phyloP scores from a whole-genome alignment of 64 coral and sea anemone species.

The Montipora cactus region DNA sequence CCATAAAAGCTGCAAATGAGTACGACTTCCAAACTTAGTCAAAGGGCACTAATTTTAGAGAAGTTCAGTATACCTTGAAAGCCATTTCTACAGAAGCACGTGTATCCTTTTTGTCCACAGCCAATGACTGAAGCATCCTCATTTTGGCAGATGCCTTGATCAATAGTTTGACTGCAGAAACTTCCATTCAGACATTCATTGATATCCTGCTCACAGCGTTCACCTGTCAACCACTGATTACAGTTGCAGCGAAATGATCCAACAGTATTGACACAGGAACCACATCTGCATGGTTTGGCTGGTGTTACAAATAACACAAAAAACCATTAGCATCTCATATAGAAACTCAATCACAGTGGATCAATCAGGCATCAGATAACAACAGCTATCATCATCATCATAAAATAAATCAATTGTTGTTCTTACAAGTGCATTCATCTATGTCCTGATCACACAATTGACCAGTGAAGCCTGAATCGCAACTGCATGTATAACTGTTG shows the following conservation, averaged over 20 bases:
- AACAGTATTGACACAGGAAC: not conserved
- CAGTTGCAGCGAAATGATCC: conserved; percentile 5
- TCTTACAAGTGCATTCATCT: conserved; percentile 9
- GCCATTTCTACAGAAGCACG: not conserved
- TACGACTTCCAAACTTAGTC: no score
- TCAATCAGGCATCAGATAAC: no score
- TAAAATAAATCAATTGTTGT: not conserved
- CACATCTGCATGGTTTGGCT: conserved; percentile 12
- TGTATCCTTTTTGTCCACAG: not conserved
- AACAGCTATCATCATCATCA: no score
- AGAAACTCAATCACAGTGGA: no score
- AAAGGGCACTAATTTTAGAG: no score
- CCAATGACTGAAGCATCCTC: not conserved
- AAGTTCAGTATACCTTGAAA: not conserved
- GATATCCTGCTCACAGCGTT: conserved; percentile 19
- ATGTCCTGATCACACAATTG: not conserved
- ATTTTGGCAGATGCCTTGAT: not conserved
- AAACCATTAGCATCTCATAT: no score
- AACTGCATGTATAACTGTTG: not conserved
- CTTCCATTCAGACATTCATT: not conserved
- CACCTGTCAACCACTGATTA: conserved; percentile 9
- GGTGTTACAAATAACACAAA: not conserved
- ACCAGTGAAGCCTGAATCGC: conserved; percentile 35
- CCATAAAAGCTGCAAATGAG: no score
- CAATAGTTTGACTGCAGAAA: not conserved